phyloP scores from a whole-genome alignment of 2,888 invertebrate genomes.

The Pegoplata infirma region DNA sequence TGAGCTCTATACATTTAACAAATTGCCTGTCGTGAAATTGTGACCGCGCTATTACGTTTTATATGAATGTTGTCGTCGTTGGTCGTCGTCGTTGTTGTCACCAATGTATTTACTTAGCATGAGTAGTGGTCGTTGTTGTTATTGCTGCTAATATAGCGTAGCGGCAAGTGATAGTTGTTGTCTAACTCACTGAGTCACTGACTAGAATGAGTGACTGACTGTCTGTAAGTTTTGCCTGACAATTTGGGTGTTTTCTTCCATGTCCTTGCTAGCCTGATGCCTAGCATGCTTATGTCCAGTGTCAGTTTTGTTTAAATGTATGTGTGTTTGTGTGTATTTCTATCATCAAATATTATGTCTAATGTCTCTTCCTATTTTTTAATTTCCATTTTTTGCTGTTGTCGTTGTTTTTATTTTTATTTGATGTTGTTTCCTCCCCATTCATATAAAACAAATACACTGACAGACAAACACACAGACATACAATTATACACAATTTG shows the following conservation, averaged over 20 bases:
- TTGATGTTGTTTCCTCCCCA: constrained; percentile 36
- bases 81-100: constrained; percentile 55
- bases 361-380: constrained; percentile 46
- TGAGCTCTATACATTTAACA: constrained; percentile 61
- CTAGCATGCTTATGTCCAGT: constrained; percentile 60
- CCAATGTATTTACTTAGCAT: constrained; percentile 46
- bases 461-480: neutral
- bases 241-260: neutral
- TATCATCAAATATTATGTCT: constrained; percentile 60
- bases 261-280: constrained; percentile 23
- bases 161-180: constrained; percentile 13
- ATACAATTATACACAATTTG: constrained; percentile 31
- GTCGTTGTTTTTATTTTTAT: constrained; percentile 20
- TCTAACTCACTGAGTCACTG: too few relatives aligned
- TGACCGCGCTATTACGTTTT: constrained; percentile 59
- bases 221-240: neutral
- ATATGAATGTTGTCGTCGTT: too few relatives aligned
- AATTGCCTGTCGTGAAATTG: constrained; percentile 62
- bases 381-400: constrained; percentile 9
- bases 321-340: constrained; percentile 56
- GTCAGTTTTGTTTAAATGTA: too few relatives aligned
- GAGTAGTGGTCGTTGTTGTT: constrained; percentile 3
- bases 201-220: neutral
- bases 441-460: neutral
- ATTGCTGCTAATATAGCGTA: neutral